These are phyloP conservation scores for Watsonalla cultraria DNA, from an alignment of 2,888 invertebrate species.

Conservation along the genomic window DNA sequence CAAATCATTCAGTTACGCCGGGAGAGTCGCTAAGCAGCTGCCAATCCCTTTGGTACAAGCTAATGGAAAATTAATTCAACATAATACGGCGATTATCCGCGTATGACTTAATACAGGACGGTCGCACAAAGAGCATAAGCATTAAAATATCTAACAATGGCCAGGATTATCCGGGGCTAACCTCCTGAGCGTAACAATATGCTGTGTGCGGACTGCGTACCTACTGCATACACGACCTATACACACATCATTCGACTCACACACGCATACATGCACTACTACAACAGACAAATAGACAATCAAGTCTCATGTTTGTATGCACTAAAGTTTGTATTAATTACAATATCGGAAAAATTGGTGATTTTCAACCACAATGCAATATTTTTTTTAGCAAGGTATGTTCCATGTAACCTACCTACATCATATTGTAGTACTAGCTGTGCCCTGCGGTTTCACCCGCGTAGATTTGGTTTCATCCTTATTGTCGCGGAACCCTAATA, in stretches of 20 bases:
- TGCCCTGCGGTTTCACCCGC: no score
- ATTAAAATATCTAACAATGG: slow-evolving; percentile 76
- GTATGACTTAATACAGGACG: slow-evolving; percentile 74
- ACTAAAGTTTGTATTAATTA: no score
- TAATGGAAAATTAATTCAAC: slow-evolving; percentile 73
- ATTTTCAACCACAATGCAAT: no score
- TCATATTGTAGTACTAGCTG: no score
- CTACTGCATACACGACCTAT: neutral
- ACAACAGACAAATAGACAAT: no score
- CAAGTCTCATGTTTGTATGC: no score
- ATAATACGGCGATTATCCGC: slow-evolving; percentile 76
- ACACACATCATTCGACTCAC: neutral
- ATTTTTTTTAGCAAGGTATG: no score
- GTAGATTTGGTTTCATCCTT: no score
- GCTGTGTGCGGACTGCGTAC: slow-evolving; percentile 14
- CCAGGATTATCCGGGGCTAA: slow-evolving; percentile 66
- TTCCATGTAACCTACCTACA: no score
- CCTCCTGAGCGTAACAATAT: slow-evolving; percentile 56
- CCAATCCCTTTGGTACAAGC: slow-evolving; percentile 48
- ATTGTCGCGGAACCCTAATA: no score
- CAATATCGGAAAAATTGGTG: no score
- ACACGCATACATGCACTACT: neutral
- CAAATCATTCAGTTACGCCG: slow-evolving; percentile 43
- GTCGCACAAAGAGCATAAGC: slow-evolving; percentile 70
- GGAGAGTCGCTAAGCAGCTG: slow-evolving; percentile 59